A percentile compares a stretch with the other conserved stretches of the same genome.
Evolutionary conservation across 1,140 invertebrate genomes (phyloP).

Genomic region (Rhagoletis zephyria): DNA sequence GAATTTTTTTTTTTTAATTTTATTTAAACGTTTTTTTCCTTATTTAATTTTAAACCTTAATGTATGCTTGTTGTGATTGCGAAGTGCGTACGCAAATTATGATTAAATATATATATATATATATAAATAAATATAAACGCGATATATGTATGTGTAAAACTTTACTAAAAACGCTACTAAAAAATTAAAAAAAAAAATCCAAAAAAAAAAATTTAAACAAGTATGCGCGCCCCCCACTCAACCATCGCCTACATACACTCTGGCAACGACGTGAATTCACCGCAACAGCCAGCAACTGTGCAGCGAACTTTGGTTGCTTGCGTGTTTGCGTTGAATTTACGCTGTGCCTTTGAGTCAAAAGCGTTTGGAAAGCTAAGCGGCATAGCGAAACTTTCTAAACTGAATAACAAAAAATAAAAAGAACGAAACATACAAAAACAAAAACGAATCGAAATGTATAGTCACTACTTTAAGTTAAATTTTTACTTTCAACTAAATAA

Average conservation of each 20-base stretch:
- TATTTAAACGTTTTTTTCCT: constrained; percentile 34
- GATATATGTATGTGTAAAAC: background rate
- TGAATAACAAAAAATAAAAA: constrained; percentile 53
- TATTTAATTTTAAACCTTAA: constrained; percentile 30
- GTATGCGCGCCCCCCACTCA: too few relatives aligned
- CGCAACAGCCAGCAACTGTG: background rate
- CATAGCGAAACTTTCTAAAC: background rate
- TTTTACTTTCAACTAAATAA: constrained; percentile 53
- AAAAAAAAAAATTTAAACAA: background rate
- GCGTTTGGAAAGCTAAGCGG: background rate
- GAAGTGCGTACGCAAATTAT: constrained; percentile 55
- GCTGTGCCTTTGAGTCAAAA: background rate
- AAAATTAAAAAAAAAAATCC: background rate
- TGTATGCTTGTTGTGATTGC: constrained; percentile 71
- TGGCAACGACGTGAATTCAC: background rate
- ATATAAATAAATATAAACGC: constrained; percentile 55
- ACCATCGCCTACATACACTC: background rate
- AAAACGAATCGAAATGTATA: constrained; percentile 70
- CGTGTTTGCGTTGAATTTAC: constrained; percentile 5
- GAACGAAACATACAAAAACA: constrained; percentile 36
- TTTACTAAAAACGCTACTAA: constrained; percentile 15
- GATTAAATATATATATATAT: constrained; percentile 63
- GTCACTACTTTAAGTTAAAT: constrained; percentile 72
- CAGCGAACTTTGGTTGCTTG: constrained; percentile 17
- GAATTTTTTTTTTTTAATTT: constrained; percentile 41